Evolutionary conservation across 2,888 invertebrate species (phyloP).

Genomic region (Leucophora obtusa): DNA sequence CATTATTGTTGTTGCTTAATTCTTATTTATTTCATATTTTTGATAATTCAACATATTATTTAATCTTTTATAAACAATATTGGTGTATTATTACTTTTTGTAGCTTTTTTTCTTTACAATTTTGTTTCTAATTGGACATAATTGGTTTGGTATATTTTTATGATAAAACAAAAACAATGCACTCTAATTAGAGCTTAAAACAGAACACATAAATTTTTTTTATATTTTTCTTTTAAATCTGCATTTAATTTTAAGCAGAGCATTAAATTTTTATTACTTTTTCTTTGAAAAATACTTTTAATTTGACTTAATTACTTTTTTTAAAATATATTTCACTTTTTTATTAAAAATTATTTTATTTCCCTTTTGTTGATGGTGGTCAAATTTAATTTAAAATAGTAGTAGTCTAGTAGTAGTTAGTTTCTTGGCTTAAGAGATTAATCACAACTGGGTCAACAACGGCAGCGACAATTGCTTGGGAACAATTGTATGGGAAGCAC

Average conservation of each 20-base stretch:
- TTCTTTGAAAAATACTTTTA: neutral
- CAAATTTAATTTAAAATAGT: neutral
- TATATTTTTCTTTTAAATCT: slow-evolving; percentile 2
- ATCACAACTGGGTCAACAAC: too few relatives aligned
- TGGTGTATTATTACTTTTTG: neutral
- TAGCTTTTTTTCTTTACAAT: neutral
- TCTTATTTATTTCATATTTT: neutral
- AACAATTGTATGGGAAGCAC: too few relatives aligned
- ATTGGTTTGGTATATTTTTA: neutral
- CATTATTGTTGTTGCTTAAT: neutral
- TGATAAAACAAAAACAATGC: neutral
- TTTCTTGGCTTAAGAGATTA: too few relatives aligned
- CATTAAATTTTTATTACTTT: neutral
- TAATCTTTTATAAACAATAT: neutral
- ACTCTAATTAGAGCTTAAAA: neutral
- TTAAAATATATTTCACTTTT: neutral
- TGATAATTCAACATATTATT: neutral
- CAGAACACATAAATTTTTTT: neutral
- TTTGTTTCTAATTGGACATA: neutral
- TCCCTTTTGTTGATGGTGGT: slow-evolving; percentile 2
- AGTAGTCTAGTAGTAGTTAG: neutral
- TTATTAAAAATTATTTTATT: slow-evolving; percentile 7
- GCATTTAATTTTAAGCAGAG: neutral
- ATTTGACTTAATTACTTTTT: neutral
- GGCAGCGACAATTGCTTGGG: too few relatives aligned